A percentile compares a stretch with the other conserved stretches of the same genome.
Conservation (phyloP, 2,888 invertebrate species). For the Athalia circularis region DNA sequence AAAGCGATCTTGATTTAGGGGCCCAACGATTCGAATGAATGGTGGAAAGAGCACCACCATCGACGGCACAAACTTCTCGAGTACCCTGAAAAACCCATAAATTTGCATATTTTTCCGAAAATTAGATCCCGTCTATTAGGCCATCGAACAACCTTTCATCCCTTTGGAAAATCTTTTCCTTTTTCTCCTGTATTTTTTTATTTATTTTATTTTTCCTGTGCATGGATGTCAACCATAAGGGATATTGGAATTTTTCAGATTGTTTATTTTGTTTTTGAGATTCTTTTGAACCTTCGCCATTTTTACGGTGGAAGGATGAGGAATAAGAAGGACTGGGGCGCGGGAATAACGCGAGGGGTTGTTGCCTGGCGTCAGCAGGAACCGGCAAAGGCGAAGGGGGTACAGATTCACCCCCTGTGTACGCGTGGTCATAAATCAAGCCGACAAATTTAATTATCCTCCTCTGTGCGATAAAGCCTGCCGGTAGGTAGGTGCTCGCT, state of each 20-base stretch:
- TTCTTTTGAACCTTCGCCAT: no score
- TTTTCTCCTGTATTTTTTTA: no score
- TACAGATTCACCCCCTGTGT: conserved; percentile 53
- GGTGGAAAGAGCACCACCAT: conserved; percentile 1
- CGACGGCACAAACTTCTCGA: not conserved
- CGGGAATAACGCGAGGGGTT: conserved; percentile 31
- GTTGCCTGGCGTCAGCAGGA: conserved; percentile 41
- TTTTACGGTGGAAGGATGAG: not conserved
- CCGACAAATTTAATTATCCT: conserved; percentile 79
- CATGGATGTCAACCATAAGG: no score
- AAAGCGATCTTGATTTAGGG: conserved; percentile 44
- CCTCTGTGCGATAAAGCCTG: conserved; percentile 76
- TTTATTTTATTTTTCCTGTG: no score
- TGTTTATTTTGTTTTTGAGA: no score
- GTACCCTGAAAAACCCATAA: conserved; percentile 18
- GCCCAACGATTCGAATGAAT: conserved; percentile 44
- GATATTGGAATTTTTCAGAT: no score
- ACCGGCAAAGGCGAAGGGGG: conserved; percentile 23
- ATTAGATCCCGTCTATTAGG: conserved; percentile 20
- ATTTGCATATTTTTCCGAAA: conserved; percentile 45
- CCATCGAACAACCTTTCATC: no score
- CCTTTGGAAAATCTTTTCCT: not conserved
- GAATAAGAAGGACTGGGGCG: conserved; percentile 2
- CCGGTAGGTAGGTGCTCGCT: conserved; percentile 9
- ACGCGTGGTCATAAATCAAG: conserved; percentile 75